Conservation (phyloP, 2,797 vertebrate genomes). For the Ctenopoma kingsleyae region DNA sequence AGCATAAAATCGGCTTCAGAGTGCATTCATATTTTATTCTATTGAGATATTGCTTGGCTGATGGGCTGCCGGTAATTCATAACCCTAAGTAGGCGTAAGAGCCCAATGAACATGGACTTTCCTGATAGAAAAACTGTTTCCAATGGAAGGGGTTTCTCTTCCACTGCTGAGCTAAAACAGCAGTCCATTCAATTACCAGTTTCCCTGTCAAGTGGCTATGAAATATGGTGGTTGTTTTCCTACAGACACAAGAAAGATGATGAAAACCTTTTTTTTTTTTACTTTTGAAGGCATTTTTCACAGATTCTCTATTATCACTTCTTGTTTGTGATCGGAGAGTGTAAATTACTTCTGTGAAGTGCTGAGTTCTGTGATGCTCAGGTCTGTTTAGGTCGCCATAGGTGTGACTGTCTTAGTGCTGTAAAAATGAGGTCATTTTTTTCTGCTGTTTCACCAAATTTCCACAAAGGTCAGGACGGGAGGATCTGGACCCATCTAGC, state of each 20-base stretch:
- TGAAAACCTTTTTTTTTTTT: slow-evolving; percentile 25
- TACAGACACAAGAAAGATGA: slow-evolving; percentile 48
- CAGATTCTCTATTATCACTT: slow-evolving; percentile 64
- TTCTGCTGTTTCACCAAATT: slow-evolving; percentile 86
- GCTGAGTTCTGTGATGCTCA: slow-evolving; percentile 80
- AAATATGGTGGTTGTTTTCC: slow-evolving; percentile 66
- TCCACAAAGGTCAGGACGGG: slow-evolving; percentile 55
- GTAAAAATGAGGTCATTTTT: slow-evolving; percentile 84
- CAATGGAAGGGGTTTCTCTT: slow-evolving; percentile 61
- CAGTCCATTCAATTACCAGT: slow-evolving; percentile 68
- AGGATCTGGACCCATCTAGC: slow-evolving; percentile 14
- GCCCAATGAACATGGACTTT: slow-evolving; percentile 67
- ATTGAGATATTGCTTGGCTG: slow-evolving; percentile 76
- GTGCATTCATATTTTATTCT: slow-evolving; percentile 84
- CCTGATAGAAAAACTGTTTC: slow-evolving; percentile 74
- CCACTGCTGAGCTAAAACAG: slow-evolving; percentile 53
- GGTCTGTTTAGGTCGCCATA: slow-evolving; percentile 76
- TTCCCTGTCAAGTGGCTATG: slow-evolving; percentile 62
- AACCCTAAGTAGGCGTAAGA: slow-evolving; percentile 79
- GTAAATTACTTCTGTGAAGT: slow-evolving; percentile 81
- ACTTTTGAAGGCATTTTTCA: slow-evolving; percentile 52
- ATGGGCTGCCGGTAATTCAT: slow-evolving; percentile 83
- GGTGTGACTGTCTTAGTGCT: slow-evolving; percentile 73
- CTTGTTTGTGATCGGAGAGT: slow-evolving; percentile 56
- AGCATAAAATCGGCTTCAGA: slow-evolving; percentile 73